Percentiles rank a stretch among this genome's conserved stretches.
phyloP scores from a whole-genome alignment of 2,113 vertebrate genomes.

The Melanerpes aurifrons region DNA sequence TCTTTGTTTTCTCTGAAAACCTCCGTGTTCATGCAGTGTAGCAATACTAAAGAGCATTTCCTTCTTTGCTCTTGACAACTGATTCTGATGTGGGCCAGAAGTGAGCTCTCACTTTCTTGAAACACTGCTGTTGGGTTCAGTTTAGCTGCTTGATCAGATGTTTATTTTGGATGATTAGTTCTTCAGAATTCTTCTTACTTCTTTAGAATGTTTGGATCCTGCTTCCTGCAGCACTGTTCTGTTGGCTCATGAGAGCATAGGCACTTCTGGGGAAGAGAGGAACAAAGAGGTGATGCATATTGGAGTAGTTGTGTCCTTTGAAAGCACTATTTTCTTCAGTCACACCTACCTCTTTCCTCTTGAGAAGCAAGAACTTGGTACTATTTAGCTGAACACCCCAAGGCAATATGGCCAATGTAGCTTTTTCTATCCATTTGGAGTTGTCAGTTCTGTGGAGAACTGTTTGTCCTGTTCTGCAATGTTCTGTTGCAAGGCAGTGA shows the following conservation, averaged over 20 bases:
- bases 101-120: not conserved
- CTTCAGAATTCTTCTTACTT: not conserved
- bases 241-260: not conserved
- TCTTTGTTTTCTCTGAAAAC: not conserved
- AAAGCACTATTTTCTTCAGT: not conserved
- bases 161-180: not conserved
- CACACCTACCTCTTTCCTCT: not conserved
- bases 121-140: not conserved
- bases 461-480: not conserved
- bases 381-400: not conserved
- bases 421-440: not conserved
- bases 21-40: not conserved
- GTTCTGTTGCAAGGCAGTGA: not conserved
- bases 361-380: not conserved
- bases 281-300: rapidly evolving
- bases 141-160: not conserved
- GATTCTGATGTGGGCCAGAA: not conserved
- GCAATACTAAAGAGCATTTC: not conserved
- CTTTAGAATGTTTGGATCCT: not conserved
- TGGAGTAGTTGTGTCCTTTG: not conserved
- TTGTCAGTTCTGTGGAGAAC: not conserved
- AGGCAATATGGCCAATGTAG: not conserved
- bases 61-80: not conserved
- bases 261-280: not conserved
- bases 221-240: not conserved